Conservation (phyloP, 2,113 vertebrate species). For the Chauna torquata region DNA sequence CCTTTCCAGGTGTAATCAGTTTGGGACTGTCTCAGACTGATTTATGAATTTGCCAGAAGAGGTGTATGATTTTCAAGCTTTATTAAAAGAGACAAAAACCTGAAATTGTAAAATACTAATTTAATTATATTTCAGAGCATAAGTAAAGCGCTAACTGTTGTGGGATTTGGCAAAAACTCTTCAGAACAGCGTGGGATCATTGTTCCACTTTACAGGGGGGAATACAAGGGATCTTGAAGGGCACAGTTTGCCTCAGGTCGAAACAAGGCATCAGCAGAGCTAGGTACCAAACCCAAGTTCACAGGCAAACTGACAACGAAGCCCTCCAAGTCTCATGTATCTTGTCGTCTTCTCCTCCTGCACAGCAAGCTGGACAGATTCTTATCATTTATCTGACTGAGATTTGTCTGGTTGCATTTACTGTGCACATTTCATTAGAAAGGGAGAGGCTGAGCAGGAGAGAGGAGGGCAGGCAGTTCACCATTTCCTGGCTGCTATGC, state of each 20-base stretch:
- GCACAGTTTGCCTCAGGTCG: neutral
- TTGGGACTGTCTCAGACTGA: neutral
- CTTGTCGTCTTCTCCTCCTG: neutral
- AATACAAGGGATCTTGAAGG: neutral
- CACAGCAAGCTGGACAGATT: neutral
- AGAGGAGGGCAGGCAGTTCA: neutral
- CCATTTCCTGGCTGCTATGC: neutral
- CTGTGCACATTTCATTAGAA: neutral
- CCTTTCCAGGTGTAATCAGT: neutral
- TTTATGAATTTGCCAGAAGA: neutral
- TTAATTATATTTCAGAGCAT: neutral
- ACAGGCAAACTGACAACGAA: neutral
- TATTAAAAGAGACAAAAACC: neutral
- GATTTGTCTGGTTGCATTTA: neutral
- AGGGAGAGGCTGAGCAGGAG: neutral
- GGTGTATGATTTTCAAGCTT: neutral
- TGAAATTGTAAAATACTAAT: neutral
- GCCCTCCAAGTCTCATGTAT: neutral
- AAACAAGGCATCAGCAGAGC: neutral
- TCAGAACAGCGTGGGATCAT: neutral
- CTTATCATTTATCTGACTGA: neutral
- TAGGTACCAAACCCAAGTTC: neutral
- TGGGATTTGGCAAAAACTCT: neutral
- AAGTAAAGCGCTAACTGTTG: neutral
- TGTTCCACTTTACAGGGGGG: neutral